Evolutionary conservation across 2,113 vertebrate genomes (phyloP).

Genomic region (Pygoscelis antarcticus): DNA sequence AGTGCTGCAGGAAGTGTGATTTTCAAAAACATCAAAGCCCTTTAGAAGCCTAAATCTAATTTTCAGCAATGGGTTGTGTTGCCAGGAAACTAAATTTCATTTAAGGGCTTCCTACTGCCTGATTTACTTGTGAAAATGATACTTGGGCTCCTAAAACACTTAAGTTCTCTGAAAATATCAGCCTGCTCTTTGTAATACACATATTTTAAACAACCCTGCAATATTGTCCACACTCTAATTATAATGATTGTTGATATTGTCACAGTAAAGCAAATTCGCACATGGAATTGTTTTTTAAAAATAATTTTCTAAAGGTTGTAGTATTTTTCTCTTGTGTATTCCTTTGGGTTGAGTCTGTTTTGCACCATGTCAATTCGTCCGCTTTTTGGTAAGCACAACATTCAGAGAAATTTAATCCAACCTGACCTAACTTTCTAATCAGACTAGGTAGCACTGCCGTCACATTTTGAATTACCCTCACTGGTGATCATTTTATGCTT

Average conservation of each 20-base stretch:
- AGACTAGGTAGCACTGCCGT: slow-evolving; percentile 1
- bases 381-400: not conserved
- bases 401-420: not conserved
- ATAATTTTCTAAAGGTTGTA: not conserved
- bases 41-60: slow-evolving; percentile 49
- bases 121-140: slow-evolving; percentile 20
- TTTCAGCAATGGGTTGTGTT: slow-evolving; percentile 38
- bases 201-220: not conserved
- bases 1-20: slow-evolving; percentile 37
- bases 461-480: slow-evolving; percentile 27
- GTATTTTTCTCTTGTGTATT: not conserved
- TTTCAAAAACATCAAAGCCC: slow-evolving; percentile 34
- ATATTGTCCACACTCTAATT: not conserved
- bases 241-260: not conserved
- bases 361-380: not conserved
- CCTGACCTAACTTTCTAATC: slow-evolving; percentile 19
- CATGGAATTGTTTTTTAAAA: not conserved
- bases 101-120: slow-evolving; percentile 34
- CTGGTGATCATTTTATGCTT: slow-evolving; percentile 32
- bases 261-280: not conserved
- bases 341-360: not conserved
- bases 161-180: not conserved
- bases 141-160: not conserved
- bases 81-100: slow-evolving; percentile 58
- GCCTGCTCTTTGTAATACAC: not conserved